Percentiles rank a stretch among this genome's conserved stretches.
These are phyloP conservation scores for Falco cherrug DNA, from an alignment of 2,797 vertebrate genomes.

Conservation along the genomic window DNA sequence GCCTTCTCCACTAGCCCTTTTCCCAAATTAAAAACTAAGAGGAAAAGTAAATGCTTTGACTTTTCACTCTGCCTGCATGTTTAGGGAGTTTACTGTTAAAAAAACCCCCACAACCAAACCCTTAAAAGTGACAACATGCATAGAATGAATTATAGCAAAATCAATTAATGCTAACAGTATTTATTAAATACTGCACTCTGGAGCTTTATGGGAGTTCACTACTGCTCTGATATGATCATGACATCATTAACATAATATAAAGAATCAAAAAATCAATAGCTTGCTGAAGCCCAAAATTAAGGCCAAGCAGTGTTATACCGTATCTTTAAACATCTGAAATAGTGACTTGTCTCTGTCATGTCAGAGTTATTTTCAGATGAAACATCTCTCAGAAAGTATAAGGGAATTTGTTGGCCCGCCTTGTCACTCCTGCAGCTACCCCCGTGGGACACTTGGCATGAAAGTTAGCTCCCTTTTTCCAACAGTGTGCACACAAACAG, in stretches of 20 bases:
- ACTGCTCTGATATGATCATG: conserved; percentile 53
- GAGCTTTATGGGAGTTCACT: conserved; percentile 39
- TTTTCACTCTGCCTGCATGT: conserved; percentile 1
- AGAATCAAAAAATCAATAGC: conserved; percentile 64
- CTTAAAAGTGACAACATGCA: not conserved
- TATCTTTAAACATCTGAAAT: conserved; percentile 26
- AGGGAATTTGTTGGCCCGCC: not conserved
- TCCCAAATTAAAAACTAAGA: conserved; percentile 40
- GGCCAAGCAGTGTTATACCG: not conserved
- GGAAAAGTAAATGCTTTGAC: conserved; percentile 17
- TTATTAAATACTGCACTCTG: conserved; percentile 56
- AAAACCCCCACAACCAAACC: not conserved
- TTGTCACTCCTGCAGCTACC: not conserved
- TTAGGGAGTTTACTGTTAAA: not conserved
- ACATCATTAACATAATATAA: conserved; percentile 70
- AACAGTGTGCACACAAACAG: not conserved
- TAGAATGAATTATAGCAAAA: conserved; percentile 49
- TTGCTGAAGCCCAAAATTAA: conserved; percentile 64
- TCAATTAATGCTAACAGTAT: conserved; percentile 53
- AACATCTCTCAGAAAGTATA: conserved; percentile 6
- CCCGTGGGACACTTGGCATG: not conserved
- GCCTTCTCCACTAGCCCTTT: not conserved
- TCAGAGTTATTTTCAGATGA: conserved; percentile 21
- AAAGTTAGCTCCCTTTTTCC: not conserved
- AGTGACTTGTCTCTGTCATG: conserved; percentile 44